A percentile compares a stretch with the other conserved stretches of the same genome.
Conservation (phyloP, 1,140 invertebrate species). For the Drosophila athabasca region DNA sequence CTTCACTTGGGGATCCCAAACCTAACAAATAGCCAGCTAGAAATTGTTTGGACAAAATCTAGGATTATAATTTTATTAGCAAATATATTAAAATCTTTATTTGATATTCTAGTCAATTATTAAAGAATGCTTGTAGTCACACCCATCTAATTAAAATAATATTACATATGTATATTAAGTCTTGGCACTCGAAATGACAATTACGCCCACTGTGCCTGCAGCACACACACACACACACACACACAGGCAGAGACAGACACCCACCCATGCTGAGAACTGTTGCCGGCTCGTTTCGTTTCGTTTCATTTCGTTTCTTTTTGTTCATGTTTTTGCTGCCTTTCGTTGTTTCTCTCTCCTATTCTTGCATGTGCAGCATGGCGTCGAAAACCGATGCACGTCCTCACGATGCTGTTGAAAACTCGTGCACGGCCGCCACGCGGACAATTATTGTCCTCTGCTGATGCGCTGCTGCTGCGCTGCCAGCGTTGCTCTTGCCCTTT, state of each 20-base stretch:
- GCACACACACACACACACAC: conserved; percentile 3
- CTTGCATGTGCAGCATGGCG: conserved; percentile 69
- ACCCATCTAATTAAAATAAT: too few species aligned
- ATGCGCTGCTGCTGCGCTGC: conserved; percentile 5
- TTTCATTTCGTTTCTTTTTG: too few species aligned
- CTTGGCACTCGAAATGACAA: too few species aligned
- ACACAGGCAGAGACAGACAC: conserved; percentile 1
- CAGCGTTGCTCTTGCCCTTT: conserved; percentile 56
- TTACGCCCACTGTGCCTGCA: background rate
- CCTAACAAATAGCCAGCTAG: too few species aligned
- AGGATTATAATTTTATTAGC: too few species aligned
- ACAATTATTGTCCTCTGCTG: conserved; percentile 20
- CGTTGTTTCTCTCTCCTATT: background rate
- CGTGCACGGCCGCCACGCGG: conserved; percentile 73
- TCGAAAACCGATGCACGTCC: conserved; percentile 65
- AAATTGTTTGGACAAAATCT: too few species aligned
- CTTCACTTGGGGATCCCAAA: too few species aligned
- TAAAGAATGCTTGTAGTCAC: too few species aligned
- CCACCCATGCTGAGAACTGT: conserved; percentile 3
- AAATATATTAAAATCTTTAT: too few species aligned
- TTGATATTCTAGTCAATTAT: too few species aligned
- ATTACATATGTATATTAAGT: too few species aligned
- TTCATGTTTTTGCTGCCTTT: background rate
- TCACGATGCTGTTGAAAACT: conserved; percentile 67
- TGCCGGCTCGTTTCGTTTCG: background rate